Evolutionary conservation across 2,113 vertebrate genomes (phyloP), one percentile per base, ranked within the genome.

Genomic region (Siphamia tubifer): DNA sequence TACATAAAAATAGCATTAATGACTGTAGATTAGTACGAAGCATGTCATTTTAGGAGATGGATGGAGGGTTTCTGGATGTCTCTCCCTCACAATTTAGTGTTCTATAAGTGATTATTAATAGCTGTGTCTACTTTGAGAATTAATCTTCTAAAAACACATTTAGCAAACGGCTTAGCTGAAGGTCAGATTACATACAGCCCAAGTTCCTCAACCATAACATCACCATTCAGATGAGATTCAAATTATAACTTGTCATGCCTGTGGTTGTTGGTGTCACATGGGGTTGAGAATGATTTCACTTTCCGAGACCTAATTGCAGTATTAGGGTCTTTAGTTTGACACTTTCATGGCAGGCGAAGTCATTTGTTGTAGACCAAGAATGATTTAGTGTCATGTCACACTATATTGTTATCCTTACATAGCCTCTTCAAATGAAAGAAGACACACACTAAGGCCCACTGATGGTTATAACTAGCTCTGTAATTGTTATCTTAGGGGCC

Each of bases 401-500:
- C 15, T 9, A 1, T 17, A 17, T 25, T 57, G 40, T 56, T 38
- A 17, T 80, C 30, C 23, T 69, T 24, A 58, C 28, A 7, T 32
- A 58, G 64, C 43, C 25, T 39, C 44, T 66, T 56, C 62, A 30
- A 49, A 45, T 66, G 16, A 35, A 10, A 5, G 13, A 16, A 53
- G 57, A 72, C n/a, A 25, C 35, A 68, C 30, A 4, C 19, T 30
- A 30, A 36, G 38, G 31, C 23, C 61, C 39, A 24, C 55, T 47
- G 49, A 44, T 36, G 19, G 49, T 38, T 43, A 10, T 9, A 1
- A 35, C 44, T 8, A 21, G 34, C 57, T 25, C n/a, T 47, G 30
- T 31, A 53, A 42, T 71, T 47, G 67, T 84, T 87, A 56, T 79
- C 62, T 75, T 79, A 55, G 43, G 49, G 72, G 39, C 27, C 77